phyloP scores from a whole-genome alignment of 1,140 invertebrate species.

The Heliconius hewitsoni region DNA sequence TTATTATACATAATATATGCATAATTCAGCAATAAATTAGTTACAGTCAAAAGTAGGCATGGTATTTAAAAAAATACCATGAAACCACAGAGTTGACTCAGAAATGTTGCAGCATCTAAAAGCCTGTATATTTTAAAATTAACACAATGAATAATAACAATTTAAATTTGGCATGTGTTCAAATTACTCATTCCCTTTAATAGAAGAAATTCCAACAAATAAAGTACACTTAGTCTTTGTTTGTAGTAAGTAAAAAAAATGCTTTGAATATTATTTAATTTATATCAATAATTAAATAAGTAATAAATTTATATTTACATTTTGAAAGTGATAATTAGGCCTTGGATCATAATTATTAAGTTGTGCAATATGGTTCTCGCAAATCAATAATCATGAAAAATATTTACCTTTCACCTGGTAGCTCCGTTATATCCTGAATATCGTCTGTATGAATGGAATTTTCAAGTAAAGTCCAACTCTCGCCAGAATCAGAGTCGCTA shows the following conservation, averaged over 20 bases:
- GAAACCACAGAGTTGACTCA: too few species aligned
- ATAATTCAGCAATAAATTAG: too few species aligned
- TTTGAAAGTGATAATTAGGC: not conserved
- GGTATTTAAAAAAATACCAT: not conserved
- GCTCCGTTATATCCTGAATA: slow-evolving; percentile 47
- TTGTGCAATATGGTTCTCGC: not conserved
- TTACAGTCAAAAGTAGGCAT: not conserved
- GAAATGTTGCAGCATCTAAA: not conserved
- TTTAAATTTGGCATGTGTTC: not conserved
- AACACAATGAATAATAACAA: not conserved
- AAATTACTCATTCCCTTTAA: slow-evolving; percentile 7
- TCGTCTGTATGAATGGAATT: slow-evolving; percentile 51
- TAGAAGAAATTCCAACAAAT: not conserved
- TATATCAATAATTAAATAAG: not conserved
- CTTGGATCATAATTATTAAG: not conserved
- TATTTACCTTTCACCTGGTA: slow-evolving; percentile 38
- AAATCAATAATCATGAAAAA: not conserved
- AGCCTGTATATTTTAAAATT: not conserved
- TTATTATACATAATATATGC: too few species aligned
- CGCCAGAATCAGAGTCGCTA: slow-evolving; percentile 74
- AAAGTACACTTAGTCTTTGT: not conserved
- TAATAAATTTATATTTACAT: not conserved
- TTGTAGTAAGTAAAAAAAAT: not conserved
- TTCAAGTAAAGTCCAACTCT: slow-evolving; percentile 73
- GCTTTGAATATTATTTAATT: not conserved